Evolutionary conservation across 2,113 vertebrate genomes (phyloP), one percentile per base, ranked within the genome.

Genomic region (Tylochromis polylepis): DNA sequence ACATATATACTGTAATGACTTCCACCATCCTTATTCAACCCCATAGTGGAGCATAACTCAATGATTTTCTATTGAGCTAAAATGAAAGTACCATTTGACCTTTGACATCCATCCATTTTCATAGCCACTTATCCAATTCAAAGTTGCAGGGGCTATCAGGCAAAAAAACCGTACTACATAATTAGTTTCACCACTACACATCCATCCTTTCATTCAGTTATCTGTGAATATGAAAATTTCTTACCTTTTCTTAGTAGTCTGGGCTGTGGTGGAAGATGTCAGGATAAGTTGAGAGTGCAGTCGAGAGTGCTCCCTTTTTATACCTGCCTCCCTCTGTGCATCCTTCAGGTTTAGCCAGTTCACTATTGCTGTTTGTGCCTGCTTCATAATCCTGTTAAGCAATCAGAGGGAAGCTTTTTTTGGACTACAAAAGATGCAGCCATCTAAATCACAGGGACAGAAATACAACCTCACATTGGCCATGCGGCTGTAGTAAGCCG

Each of bases 381-480:
- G 24, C 62, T 79, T 57, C 15, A 6, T 93, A 96, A 97, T 96
- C 96, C 94, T 84, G 65, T 96, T 93, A 96, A 91, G 79, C 78
- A 94, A 95, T 96, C 92, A 95, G 89, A 3, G 14, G 70, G 55
- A 29, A 27, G n/a, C 84, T 81, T 93, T 94, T 94, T 91, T 84
- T 65, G 89, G 62, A 90, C 86, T 77, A 94, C 90, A 90, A 94
- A 87, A 72, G 80, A 87, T 89, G 93, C 85, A 79, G 86, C 83
- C 38, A 70, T 67, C 12, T 81, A 89, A 89, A 86, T 82, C 81
- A 91, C 57, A 79, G 81, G 38, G 51, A 85, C 56, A 82, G 43
- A 86, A 84, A 58, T 58, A 81, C 75, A 91, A 27, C 14, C 14
- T 57, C 72, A 85, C 6, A 51, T 8, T 43, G 2, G 1, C 83